Evolutionary conservation across 2,797 vertebrate species (phyloP).

Genomic region (Myotis pilosus): DNA sequence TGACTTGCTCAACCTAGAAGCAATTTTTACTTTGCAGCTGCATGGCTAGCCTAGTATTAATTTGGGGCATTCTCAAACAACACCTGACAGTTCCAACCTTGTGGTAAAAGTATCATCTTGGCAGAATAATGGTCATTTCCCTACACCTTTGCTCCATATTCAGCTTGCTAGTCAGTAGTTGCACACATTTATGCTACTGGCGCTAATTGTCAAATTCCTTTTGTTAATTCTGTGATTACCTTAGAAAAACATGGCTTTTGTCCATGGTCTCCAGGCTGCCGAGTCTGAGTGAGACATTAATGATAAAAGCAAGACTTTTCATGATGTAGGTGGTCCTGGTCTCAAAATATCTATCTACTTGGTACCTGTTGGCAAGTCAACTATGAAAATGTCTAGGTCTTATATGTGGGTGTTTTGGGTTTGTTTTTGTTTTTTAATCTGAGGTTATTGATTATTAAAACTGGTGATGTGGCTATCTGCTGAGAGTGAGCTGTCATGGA

Average conservation of each 20-base stretch:
- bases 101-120: not conserved
- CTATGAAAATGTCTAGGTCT: not conserved
- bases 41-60: not conserved
- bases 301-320: not conserved
- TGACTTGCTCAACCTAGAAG: not conserved
- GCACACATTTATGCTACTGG: not conserved
- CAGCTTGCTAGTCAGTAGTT: not conserved
- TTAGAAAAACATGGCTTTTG: not conserved
- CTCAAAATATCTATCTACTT: not conserved
- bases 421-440: not conserved
- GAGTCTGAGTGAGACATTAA: not conserved
- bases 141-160: not conserved
- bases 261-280: not conserved
- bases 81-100: not conserved
- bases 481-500: not conserved
- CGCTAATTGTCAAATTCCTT: not conserved
- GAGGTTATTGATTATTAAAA: not conserved
- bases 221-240: not conserved
- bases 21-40: not conserved
- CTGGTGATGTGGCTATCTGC: not conserved
- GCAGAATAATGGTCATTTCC: not conserved
- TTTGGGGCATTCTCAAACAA: not conserved
- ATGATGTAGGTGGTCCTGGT: not conserved
- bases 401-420: not conserved
- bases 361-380: not conserved